Conservation (phyloP, 2,797 vertebrate species). For the Novumbra hubbsi region DNA sequence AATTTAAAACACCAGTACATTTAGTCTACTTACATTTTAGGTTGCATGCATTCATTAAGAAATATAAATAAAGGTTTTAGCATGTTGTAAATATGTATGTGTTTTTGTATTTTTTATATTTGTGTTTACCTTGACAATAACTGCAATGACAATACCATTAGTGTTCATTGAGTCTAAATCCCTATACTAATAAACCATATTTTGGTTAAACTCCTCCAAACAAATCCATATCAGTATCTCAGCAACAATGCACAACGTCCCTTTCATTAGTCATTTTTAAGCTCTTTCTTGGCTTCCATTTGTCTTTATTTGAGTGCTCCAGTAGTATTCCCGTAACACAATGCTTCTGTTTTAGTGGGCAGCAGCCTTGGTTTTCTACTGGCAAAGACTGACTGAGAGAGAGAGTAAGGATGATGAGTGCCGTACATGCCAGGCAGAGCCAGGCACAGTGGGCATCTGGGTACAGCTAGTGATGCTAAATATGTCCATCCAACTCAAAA, state of each 20-base stretch:
- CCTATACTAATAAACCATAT: background rate
- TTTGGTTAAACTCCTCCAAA: background rate
- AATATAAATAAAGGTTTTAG: background rate
- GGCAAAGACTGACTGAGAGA: slow-evolving; percentile 21
- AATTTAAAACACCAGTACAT: background rate
- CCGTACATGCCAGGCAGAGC: slow-evolving; percentile 38
- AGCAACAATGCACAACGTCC: background rate
- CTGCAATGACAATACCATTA: background rate
- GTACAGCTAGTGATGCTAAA: slow-evolving; percentile 31
- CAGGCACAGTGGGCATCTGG: slow-evolving; percentile 38
- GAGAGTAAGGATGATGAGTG: background rate
- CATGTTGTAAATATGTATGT: background rate
- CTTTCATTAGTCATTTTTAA: background rate
- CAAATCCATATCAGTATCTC: background rate
- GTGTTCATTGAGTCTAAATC: background rate
- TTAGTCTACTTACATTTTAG: background rate
- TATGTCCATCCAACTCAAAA: slow-evolving; percentile 34
- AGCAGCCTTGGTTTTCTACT: slow-evolving; percentile 47
- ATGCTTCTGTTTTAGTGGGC: slow-evolving; percentile 45
- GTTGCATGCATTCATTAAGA: slow-evolving; percentile 1
- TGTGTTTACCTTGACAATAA: background rate
- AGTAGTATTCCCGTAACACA: slow-evolving; percentile 25
- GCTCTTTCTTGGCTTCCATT: background rate
- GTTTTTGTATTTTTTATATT: background rate
- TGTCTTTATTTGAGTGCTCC: background rate